Base-by-base conservation (phyloP, 1,140 invertebrate genomes). In the Holotrichia oblita region DNA sequence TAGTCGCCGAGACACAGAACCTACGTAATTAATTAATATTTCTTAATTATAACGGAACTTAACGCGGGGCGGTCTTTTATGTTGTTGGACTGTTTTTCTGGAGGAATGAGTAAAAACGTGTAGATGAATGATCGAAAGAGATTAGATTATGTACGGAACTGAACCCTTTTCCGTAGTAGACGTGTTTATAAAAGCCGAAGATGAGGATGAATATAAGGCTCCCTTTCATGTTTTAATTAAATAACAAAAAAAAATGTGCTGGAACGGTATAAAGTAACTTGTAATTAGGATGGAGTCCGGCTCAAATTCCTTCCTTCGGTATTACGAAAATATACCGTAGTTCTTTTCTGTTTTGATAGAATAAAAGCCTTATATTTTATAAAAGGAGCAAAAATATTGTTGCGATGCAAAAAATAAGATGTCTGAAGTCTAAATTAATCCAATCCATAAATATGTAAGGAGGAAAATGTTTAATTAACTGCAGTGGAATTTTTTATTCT, bases 11-110 rank as follows among this genome's bases (percentile, higher is more conserved):
- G 14, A 17, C 17, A 55, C 48, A 44, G n/a, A 55, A 0, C 6
- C 48, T 6, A 55, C 17, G 48, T 55, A 55, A 55, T 55, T 55
- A 55, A 55, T 55, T 55, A 55, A 55, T 55, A 55, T 55, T 55
- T 55, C 48, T 55, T 55, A 55, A 55, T 55, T 55, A 55, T 34
- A 34, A 34, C n/a, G n/a, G n/a, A n/a, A n/a, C n/a, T n/a, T 34
- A 34, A 34, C 48, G 48, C 2, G 48, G 14, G n/a, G 12, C 9
- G 48, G 12, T 17, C 48, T 55, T 55, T 55, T 17, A 55, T 55
- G 48, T 55, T 17, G 27, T 34, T 4, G 27, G 48, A 55, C 48
- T 55, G 48, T 55, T 55, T 6, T 17, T 55, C 48, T 10, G 48
- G 48, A 55, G 48, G 48, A 7, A 17, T 0, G 14, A 55, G 48